Conservation (phyloP, 1,140 invertebrate genomes). For the Megalonaias nervosa region DNA sequence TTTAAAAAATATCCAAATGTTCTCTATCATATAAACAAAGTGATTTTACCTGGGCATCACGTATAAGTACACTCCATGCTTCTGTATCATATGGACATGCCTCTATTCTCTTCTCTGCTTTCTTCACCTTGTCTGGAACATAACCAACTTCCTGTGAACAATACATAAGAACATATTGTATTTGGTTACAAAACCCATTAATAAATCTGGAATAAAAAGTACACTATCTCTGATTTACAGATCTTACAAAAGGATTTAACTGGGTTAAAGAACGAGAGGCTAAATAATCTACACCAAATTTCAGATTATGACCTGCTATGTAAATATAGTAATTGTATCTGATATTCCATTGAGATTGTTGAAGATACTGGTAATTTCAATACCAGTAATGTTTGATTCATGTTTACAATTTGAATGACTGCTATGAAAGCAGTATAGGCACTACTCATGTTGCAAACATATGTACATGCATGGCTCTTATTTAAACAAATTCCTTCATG, state of each 20-base stretch:
- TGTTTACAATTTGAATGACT: no score
- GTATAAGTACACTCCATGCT: slow-evolving; percentile 94
- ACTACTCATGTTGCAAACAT: no score
- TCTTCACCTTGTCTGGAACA: slow-evolving; percentile 70
- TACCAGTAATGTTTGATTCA: no score
- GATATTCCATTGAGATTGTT: no score
- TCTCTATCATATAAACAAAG: no score
- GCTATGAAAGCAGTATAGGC: no score
- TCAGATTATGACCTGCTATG: neutral
- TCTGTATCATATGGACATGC: slow-evolving; percentile 94
- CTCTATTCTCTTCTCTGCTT: slow-evolving; percentile 78
- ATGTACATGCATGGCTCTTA: no score
- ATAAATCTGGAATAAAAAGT: neutral
- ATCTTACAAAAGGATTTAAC: neutral
- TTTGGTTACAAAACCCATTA: neutral
- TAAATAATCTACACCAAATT: neutral
- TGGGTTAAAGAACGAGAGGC: no score
- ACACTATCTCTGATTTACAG: neutral
- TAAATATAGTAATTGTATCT: no score
- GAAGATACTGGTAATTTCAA: no score
- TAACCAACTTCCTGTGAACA: slow-evolving; percentile 54
- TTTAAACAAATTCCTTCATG: no score
- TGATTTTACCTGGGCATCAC: slow-evolving; percentile 81
- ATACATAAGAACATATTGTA: neutral
- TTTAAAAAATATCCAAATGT: no score